phyloP scores from a whole-genome alignment of 1,140 invertebrate species.

The Zophobas atratus region DNA sequence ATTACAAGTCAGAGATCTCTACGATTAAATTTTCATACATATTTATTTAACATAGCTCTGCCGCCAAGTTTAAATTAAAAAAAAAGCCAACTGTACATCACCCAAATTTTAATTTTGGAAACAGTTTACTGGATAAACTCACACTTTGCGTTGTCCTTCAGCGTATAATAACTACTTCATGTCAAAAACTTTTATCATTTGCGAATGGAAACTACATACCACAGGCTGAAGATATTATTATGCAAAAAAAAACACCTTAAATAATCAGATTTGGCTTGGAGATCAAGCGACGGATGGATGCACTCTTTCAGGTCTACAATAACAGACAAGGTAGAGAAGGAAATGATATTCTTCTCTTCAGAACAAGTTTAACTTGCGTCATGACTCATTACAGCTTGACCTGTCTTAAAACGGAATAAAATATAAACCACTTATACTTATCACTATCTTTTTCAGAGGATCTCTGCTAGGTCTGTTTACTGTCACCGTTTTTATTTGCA shows the following conservation, averaged over 20 bases:
- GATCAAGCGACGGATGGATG: constrained; percentile 28
- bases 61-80: no score
- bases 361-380: constrained; percentile 31
- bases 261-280: constrained; percentile 28
- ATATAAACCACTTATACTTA: constrained; percentile 11
- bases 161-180: no score
- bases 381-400: constrained; percentile 29
- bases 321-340: constrained; percentile 26
- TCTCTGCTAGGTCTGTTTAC: no score
- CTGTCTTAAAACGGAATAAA: constrained; percentile 24
- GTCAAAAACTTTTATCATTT: no score
- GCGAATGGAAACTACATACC: no score
- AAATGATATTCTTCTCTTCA: constrained; percentile 28
- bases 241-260: constrained; percentile 10
- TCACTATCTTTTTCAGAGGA: not conserved
- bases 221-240: not conserved
- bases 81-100: no score
- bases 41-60: no score
- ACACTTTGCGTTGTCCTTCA: no score
- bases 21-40: no score
- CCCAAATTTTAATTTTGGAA: not conserved
- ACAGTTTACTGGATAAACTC: not conserved
- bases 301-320: constrained; percentile 23
- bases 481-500: no score
- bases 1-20: no score